Percentiles rank a stretch among this genome's conserved stretches.
Evolutionary conservation across 2,113 vertebrate species (phyloP).

Genomic region (Mesocricetus auratus): DNA sequence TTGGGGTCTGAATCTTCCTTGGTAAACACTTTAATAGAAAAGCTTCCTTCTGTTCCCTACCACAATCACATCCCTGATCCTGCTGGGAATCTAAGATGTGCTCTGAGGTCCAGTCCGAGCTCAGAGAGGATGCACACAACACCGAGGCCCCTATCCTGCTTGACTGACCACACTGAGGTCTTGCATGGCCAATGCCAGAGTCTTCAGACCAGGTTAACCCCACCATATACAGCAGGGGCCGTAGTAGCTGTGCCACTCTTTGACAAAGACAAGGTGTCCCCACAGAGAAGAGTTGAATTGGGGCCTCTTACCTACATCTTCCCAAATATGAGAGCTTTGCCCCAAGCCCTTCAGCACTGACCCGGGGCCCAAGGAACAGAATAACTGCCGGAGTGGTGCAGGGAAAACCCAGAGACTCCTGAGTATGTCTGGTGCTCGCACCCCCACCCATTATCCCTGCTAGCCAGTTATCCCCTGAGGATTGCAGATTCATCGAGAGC

Average conservation of each 20-base stretch:
- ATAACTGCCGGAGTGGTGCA: neutral
- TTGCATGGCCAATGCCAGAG: neutral
- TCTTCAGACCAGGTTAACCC: neutral
- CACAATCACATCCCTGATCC: neutral
- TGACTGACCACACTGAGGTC: neutral
- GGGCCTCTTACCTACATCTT: neutral
- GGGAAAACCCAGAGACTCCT: neutral
- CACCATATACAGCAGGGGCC: neutral
- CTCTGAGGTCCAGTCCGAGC: neutral
- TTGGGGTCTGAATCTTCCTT: neutral
- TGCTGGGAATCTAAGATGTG: neutral
- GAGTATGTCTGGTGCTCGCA: neutral
- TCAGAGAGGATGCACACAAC: neutral
- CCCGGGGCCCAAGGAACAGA: neutral
- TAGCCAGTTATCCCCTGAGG: neutral
- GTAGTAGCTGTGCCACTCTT: neutral
- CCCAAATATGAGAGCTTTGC: neutral
- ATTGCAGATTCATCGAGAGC: neutral
- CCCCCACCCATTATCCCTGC: neutral
- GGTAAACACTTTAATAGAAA: neutral
- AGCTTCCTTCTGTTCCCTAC: neutral
- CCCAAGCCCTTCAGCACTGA: neutral
- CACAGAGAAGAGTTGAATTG: neutral
- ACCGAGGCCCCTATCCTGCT: neutral
- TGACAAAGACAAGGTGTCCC: neutral